Base-by-base conservation (phyloP, 2,797 vertebrate species). In the Tinamus major region DNA sequence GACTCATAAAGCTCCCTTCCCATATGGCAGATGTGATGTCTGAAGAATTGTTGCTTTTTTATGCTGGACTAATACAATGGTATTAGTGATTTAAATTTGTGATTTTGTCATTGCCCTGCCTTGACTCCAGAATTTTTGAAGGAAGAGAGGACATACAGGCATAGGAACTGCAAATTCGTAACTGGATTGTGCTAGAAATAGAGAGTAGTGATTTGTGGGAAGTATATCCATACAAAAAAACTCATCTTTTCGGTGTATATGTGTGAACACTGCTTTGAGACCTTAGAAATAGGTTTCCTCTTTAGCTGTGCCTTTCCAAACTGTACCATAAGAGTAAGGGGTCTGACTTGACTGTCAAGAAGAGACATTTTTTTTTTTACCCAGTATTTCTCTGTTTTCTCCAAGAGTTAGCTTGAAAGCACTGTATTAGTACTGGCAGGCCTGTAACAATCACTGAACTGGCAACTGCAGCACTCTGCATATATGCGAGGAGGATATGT, bases 181-280 rank as follows among this genome's bases (percentile, higher is more conserved):
- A 11, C 17, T 56, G 29, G 53, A n/a, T 56, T 56, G 55, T 31
- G 31, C 31, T n/a, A 56, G 55, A 56, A n/a, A 20, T 56, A 56
- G 55, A 56, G 55, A n/a, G 19, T 31, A n/a, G 55, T 56, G 51
- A 31, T 56, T n/a, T 56, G 55, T 56, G 17, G 18, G 31, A 56
- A 56, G n/a, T 7, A 56, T 7, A 31, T n/a, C 19, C 19, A 53
- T 27, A 53, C 18, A 55, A 62, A 53, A 39, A 44, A 4, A 9
- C 9, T 61, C 6, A 33, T 6, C 7, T 31, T 21, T 49, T 79
- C 41, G 0, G 0, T 65, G 8, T 18, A 2, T 18, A 2, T 0
- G 1, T 16, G 3, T 35, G 29, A 65, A 83, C 64, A n/a, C 14
- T 59, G 6, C 35, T 26, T 3, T 21, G 24, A 8, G 24, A 55